These are phyloP conservation scores for Acromyrmex heyeri DNA, from an alignment of 1,140 invertebrate genomes.

Conservation along the genomic window DNA sequence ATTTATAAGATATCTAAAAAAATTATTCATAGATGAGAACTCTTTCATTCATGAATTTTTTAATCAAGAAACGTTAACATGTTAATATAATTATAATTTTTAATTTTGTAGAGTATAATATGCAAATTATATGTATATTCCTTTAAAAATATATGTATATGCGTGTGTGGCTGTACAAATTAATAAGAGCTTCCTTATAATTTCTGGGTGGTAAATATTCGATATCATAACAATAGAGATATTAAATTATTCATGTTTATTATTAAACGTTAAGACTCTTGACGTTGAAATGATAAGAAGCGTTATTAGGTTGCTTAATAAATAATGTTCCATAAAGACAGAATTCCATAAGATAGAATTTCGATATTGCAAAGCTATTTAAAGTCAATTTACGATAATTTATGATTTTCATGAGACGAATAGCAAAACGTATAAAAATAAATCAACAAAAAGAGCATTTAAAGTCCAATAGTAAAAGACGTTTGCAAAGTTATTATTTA, in stretches of 20 bases:
- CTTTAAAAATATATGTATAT: neutral
- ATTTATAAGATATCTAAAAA: neutral
- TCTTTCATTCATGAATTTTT: neutral
- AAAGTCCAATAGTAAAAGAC: neutral
- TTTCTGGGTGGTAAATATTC: neutral
- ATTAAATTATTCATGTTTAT: conserved; percentile 41
- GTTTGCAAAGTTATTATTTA: neutral
- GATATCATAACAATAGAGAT: neutral
- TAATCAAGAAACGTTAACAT: neutral
- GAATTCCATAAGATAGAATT: conserved; percentile 3
- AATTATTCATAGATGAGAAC: neutral
- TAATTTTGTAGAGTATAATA: neutral
- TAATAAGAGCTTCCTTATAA: neutral
- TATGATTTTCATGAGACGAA: neutral
- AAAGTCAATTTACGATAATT: neutral
- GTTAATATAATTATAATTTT: neutral
- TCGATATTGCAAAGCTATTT: neutral
- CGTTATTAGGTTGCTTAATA: conserved; percentile 30
- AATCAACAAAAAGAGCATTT: neutral
- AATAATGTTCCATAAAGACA: neutral
- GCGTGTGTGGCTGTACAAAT: neutral
- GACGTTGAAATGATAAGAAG: conserved; percentile 21
- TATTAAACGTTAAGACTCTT: neutral
- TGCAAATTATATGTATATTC: neutral
- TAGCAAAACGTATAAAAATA: neutral